Evolutionary conservation across 2,888 invertebrate species (phyloP), one percentile per base, ranked within the genome.

Genomic region (Suillia variegata): DNA sequence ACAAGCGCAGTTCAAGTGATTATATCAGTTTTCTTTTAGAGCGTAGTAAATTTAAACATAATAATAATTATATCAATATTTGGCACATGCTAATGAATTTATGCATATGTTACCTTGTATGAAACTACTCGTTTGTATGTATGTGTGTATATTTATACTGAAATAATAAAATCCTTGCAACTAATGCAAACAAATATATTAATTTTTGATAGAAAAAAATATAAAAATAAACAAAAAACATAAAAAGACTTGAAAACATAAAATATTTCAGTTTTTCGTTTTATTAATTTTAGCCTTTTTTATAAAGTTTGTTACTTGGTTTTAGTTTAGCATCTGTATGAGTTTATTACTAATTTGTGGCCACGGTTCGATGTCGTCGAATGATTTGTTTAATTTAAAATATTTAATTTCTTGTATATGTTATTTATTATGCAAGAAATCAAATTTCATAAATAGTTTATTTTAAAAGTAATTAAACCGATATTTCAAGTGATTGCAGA

Each of bases 201-300:
- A 31, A 31, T 26, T 54, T 54, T 51, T 54, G 45, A 45, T 18
- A 47, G 21, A 56, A 48, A 48, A 24, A 24, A 48, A 45, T 26
- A 26, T 6, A 5, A 26, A 10, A 26, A 26, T 26, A 6, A 6
- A 18, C 3, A 33, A 57, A 56, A 53, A 51, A 42, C 49, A 54
- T 45, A 31, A 53, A 56, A 54, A 52, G 38, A 51, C 49, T 49
- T 50, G 34, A 49, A 53, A 15, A 38, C 38, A 38, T 53, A 54
- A 15, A 49, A 21, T 15, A 50, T 10, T 15, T 48, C 18, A 17
- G 49, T 50, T 56, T 56, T 56, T 50, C 12, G 24, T 56, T 50
- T 50, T 56, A 54, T 54, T n/a, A 22, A 34, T 56, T 34, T 51
- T 24, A 20, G 2, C 18, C 15, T 38, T 24, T 12, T 18, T 33